A percentile compares a stretch with the other conserved stretches of the same genome.
Conservation (phyloP, 2,888 invertebrate species). For the Trissoscelio sp. region DNA sequence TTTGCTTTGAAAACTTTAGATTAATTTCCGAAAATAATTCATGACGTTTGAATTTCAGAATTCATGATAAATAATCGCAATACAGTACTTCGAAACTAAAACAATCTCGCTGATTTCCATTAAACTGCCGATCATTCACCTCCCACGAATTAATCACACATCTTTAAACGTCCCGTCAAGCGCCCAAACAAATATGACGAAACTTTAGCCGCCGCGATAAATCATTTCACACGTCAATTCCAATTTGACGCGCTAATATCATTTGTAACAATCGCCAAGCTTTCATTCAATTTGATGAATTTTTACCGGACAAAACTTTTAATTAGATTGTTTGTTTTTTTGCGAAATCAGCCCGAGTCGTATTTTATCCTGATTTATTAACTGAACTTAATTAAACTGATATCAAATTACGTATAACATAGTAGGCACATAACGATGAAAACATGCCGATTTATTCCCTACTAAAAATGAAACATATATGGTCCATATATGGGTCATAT, state of each 20-base stretch:
- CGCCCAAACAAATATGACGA: conserved; percentile 9
- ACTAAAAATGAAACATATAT: too few species aligned
- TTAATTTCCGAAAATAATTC: background rate
- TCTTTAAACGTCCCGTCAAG: conserved; percentile 21
- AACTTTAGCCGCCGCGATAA: conserved; percentile 18
- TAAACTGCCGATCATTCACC: background rate
- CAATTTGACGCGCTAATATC: conserved; percentile 28
- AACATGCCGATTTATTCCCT: conserved; percentile 5
- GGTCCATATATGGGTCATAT: too few species aligned
- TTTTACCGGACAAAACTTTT: conserved; percentile 24
- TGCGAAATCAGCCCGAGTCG: background rate
- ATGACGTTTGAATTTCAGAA: background rate
- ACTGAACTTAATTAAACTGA: conserved; percentile 34
- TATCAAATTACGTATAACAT: conserved; percentile 27
- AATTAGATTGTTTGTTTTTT: conserved; percentile 37
- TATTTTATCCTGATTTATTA: conserved; percentile 33
- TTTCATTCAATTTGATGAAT: conserved; percentile 36
- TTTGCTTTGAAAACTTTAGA: background rate
- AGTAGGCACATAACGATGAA: background rate
- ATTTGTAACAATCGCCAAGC: conserved; percentile 32
- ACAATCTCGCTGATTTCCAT: background rate
- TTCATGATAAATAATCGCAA: conserved; percentile 23
- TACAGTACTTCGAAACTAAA: background rate
- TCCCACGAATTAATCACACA: conserved; percentile 2
- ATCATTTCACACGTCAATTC: conserved; percentile 42